Conservation (phyloP, 2,113 vertebrate species). For the Notothenia rossii region DNA sequence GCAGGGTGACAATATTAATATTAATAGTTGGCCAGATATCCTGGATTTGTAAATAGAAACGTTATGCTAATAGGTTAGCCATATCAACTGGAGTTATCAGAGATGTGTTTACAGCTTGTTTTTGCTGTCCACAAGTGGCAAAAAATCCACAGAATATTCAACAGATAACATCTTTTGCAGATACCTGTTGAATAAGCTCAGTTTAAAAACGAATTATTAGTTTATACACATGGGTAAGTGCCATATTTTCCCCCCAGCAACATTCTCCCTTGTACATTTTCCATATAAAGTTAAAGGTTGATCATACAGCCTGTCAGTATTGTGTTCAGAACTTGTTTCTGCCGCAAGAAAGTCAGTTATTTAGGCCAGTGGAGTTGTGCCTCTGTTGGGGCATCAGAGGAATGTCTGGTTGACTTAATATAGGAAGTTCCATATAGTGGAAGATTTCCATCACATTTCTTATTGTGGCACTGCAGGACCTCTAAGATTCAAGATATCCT, state of each 20-base stretch:
- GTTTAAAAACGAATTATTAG: background rate
- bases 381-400: background rate
- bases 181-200: background rate
- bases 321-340: background rate
- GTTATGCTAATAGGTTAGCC: background rate
- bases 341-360: background rate
- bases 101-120: background rate
- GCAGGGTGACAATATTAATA: background rate
- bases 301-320: background rate
- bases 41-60: background rate
- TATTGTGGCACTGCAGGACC: background rate
- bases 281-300: background rate
- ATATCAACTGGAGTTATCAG: background rate
- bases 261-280: background rate
- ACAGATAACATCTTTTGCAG: background rate
- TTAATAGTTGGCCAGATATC: background rate
- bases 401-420: background rate
- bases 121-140: background rate
- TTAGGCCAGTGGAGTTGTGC: background rate
- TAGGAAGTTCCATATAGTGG: background rate
- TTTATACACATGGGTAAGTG: background rate
- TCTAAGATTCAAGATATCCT: conserved; percentile 1
- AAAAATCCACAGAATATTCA: background rate
- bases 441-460: conserved; percentile 7
- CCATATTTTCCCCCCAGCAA: background rate